Conservation (phyloP, 2,888 invertebrate species). For the Aleiodes alternator region DNA sequence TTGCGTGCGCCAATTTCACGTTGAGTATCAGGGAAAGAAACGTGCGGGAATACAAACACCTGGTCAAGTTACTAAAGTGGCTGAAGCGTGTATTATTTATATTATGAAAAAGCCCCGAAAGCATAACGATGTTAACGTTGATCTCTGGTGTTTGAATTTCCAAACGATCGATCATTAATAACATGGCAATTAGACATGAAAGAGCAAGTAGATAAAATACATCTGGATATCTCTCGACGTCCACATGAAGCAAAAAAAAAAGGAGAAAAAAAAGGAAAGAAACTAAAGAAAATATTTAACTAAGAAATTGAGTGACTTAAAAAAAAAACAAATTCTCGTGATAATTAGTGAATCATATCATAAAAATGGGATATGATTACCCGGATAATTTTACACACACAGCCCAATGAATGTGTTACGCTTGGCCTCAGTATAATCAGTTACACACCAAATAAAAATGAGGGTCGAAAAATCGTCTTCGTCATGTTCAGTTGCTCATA, state of each 20-base stretch:
- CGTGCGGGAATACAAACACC: conserved; percentile 20
- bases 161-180: conserved; percentile 24
- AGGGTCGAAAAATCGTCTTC: conserved; percentile 41
- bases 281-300: conserved; percentile 34
- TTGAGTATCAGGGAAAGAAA: background rate
- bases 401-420: conserved; percentile 37
- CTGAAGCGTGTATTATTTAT: conserved; percentile 24
- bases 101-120: conserved; percentile 5
- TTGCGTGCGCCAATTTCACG: background rate
- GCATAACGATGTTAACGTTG: conserved; percentile 26
- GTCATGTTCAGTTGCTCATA: conserved; percentile 39
- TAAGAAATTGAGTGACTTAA: conserved; percentile 1
- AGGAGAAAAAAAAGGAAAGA: background rate
- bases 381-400: conserved; percentile 37
- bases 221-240: background rate
- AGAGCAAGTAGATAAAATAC: conserved; percentile 10
- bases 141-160: background rate
- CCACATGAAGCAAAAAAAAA: background rate
- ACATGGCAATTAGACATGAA: conserved; percentile 30
- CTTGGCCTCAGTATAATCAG: conserved; percentile 38
- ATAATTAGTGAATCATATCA: conserved; percentile 25
- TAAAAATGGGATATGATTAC: conserved; percentile 27
- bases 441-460: conserved; percentile 37
- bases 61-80: conserved; percentile 15
- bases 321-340: conserved; percentile 10